Base-by-base conservation (phyloP, 2,113 vertebrate species). In the Ardeotis arabs region DNA sequence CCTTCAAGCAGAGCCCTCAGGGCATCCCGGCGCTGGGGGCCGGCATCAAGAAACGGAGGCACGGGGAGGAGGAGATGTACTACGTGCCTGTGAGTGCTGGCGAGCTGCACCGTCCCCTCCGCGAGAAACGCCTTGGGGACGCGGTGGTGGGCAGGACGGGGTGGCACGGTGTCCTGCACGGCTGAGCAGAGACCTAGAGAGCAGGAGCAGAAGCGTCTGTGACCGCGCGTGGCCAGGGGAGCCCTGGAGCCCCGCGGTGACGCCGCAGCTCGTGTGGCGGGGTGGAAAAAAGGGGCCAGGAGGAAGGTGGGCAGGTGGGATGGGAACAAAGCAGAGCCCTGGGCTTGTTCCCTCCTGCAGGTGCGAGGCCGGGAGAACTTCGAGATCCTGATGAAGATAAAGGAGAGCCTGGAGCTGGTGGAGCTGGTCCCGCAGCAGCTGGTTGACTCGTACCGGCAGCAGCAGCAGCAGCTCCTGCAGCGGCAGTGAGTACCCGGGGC, bases 371-470 rank as follows among this genome's bases (percentile, higher is more conserved):
- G 99, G 69, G 99, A 99, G 94, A 99, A 99, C 94, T 99, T 99
- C 14, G 99, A 99, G 98, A 98, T 99, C 96, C 98, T 99, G 93
- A 99, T 99, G 99, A 99, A 99, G 97, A 99, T 99, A 69, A 99
- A 99, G 95, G 99, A 99, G 97, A 99, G 99, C 87, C 97, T 99
- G 97, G 99, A 99, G 97, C 97, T 99, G 90, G 98, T 99, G 96
- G 99, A 99, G 95, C 97, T 99, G 92, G 99, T 99, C 28, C 99
- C 99, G 0, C 99, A 99, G 97, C 99, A 98, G 33, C 96, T 99
- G 86, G 98, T 99, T 1, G 99, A 99, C 24, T 99, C 99, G 7
- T 99, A 99, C 94, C 97, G 99, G 64, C 99, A 99, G 95, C 99
- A 99, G 93, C 99, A 99, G 91, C 99, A 99, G 97, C 99, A 99